Evolutionary conservation across 2,888 invertebrate genomes (phyloP), one percentile per base, ranked within the genome.

Genomic region (Coelopa pilipes): DNA sequence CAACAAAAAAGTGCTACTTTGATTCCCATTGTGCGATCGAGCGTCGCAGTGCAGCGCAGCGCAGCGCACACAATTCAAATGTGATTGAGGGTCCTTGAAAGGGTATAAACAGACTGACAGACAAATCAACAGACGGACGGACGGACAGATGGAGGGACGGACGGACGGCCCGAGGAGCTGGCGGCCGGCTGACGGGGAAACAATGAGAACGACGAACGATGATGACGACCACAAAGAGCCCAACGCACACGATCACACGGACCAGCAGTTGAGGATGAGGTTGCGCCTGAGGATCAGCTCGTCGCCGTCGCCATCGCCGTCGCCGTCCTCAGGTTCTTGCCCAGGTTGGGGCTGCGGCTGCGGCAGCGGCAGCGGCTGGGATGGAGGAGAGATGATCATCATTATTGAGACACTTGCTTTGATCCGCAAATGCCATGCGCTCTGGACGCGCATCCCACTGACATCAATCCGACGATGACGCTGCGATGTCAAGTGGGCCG

Each of bases 81-180:
- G 72, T 78, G 84, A 84, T 84, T 83, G 83, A 84, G 84, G 80
- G 84, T 84, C 83, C 84, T 84, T 84, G 78, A 83, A 84, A 82
- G 83, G 81, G 81, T 83, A 83, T 79, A 81, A 83, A 82, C 63
- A 69, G 66, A 59, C 69, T 70, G 70, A 72, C 70, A 65, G 72
- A 67, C 69, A 69, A 50, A 65, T 65, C 67, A 72, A 62, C 62
- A 45, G 53, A 63, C 59, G 53, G 65, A 34, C 67, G 47, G 55
- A 71, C 66, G 57, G 74, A 34, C 46, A 57, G 46, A n/a, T 63
- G 66, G 66, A 74, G 49, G 66, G 50, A 60, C 59, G 49, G 60
- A 70, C 65, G 65, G 65, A 70, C 70, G 45, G 34, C 57, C 59
- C 24, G 60, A 46, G 34, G 19, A 55, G 21, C 34, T 57, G 55